Percentiles rank a stretch among this genome's conserved stretches.
Conservation (phyloP, 2,797 vertebrate species). For the Peromyscus nudipes region DNA sequence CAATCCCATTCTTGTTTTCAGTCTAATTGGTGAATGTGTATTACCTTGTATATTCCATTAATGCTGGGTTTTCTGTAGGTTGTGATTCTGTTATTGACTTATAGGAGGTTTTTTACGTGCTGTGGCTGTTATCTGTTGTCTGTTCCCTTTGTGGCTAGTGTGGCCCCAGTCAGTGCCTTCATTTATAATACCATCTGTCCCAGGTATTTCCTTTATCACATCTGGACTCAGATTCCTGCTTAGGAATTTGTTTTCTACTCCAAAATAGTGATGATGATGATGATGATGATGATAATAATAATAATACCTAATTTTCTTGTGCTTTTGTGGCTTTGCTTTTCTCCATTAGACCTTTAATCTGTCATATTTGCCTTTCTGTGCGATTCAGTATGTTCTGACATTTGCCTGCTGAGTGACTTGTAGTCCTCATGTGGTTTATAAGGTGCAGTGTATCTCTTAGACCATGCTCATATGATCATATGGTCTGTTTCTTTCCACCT, state of each 20-base stretch:
- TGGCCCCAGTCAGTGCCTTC: too few species aligned
- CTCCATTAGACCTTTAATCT: neutral
- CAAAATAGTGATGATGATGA: neutral
- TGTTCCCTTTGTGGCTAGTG: neutral
- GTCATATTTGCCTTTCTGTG: neutral
- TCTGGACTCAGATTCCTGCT: neutral
- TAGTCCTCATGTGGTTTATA: neutral
- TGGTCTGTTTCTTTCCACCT: neutral
- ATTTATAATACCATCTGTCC: accelerated
- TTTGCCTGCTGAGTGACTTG: neutral
- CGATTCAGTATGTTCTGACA: neutral
- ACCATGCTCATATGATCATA: too few species aligned
- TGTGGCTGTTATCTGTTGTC: neutral
- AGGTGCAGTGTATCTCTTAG: too few species aligned
- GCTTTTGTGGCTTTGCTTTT: neutral
- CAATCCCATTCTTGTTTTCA: accelerated
- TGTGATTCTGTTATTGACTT: neutral
- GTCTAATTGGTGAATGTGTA: accelerated
- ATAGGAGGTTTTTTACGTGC: accelerated
- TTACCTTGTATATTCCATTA: neutral
- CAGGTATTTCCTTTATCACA: neutral
- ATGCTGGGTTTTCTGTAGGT: neutral
- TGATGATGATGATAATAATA: neutral
- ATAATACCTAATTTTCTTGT: neutral
- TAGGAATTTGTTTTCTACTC: neutral